These are phyloP conservation scores for Eugnorisma glareosa DNA, from an alignment of 2,888 invertebrate genomes.

Conservation along the genomic window DNA sequence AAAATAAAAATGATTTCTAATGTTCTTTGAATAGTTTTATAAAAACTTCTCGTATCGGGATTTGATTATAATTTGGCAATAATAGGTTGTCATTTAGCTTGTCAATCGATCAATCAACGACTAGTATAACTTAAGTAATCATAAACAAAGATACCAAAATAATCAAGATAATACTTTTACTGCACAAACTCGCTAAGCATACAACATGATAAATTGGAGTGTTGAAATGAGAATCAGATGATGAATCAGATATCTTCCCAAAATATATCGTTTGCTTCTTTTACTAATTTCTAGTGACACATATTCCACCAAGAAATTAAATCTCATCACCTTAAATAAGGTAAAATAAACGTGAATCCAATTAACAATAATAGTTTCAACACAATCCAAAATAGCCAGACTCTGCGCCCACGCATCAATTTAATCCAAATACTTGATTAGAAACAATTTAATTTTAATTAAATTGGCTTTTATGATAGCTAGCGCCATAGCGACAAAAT, in stretches of 20 bases:
- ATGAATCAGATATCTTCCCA: too few species aligned
- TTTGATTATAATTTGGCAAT: neutral
- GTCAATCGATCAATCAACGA: too few species aligned
- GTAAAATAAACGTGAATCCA: constrained; percentile 5
- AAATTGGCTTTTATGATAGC: constrained; percentile 24
- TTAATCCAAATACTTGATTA: constrained; percentile 25
- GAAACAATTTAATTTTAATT: constrained; percentile 31
- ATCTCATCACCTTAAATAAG: neutral
- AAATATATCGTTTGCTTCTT: neutral
- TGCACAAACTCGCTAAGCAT: too few species aligned
- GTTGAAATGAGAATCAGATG: too few species aligned
- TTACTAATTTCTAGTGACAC: neutral
- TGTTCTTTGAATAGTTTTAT: neutral
- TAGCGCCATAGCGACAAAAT: neutral
- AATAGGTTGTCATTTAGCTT: neutral
- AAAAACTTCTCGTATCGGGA: neutral
- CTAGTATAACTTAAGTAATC: too few species aligned
- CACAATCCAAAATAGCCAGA: constrained; percentile 5
- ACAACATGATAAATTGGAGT: too few species aligned
- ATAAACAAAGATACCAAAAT: too few species aligned
- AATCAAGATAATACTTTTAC: too few species aligned
- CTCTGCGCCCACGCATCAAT: constrained; percentile 28
- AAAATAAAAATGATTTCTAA: neutral
- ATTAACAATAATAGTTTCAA: constrained; percentile 14
- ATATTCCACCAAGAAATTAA: neutral